Evolutionary conservation across 2,888 invertebrate species (phyloP).

Genomic region (Tipula lateralis): DNA sequence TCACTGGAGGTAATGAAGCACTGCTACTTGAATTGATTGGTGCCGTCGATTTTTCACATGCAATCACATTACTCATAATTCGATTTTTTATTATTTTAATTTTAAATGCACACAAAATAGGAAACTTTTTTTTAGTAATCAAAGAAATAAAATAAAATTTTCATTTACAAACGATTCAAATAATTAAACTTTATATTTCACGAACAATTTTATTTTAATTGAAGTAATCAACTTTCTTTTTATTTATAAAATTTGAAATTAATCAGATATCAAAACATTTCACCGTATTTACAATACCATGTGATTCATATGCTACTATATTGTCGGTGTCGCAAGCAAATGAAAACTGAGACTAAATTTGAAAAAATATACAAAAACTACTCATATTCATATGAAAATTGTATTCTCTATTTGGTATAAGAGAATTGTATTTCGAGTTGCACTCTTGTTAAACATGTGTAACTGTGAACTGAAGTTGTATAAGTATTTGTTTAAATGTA

Average conservation of each 20-base stretch:
- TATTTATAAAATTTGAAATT: neutral
- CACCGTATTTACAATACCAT: neutral
- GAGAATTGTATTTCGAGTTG: too few species aligned
- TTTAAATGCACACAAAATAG: neutral
- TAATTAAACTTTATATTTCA: neutral
- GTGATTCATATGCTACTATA: neutral
- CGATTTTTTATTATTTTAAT: neutral
- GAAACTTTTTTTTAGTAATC: neutral
- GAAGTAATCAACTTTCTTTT: neutral
- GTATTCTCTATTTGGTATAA: too few species aligned
- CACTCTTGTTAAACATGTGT: too few species aligned
- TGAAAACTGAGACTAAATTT: neutral
- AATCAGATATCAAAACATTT: neutral
- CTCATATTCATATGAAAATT: too few species aligned
- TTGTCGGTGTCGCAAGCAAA: neutral
- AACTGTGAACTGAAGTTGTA: too few species aligned
- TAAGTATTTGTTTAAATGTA: too few species aligned
- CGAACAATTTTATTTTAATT: neutral
- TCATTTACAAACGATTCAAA: neutral
- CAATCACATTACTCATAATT: constrained; percentile 19
- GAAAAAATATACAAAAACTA: neutral
- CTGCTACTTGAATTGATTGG: neutral
- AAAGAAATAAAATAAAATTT: neutral
- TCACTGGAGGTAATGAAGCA: neutral
- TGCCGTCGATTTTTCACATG: neutral